Conservation (phyloP, 2,797 vertebrate genomes). For the Chaenodraco wilsoni region DNA sequence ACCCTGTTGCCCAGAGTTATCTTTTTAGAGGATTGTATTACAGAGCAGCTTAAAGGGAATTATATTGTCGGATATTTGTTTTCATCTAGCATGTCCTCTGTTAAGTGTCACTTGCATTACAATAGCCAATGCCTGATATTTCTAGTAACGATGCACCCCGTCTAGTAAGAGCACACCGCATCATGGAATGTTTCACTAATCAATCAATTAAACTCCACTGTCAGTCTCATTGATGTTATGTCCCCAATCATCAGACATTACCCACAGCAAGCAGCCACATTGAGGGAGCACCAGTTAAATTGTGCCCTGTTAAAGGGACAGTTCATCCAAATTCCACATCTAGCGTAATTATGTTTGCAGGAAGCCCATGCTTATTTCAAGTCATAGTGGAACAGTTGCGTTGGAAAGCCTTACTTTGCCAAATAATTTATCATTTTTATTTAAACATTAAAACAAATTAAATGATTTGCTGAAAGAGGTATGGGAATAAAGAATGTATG, state of each 20-base stretch:
- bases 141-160: slow-evolving; percentile 20
- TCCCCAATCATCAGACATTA: slow-evolving; percentile 50
- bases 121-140: slow-evolving; percentile 15
- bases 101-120: neutral
- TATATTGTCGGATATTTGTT: slow-evolving; percentile 10
- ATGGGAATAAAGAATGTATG: too few relatives aligned
- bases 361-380: neutral
- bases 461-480: neutral
- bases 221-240: slow-evolving; percentile 60
- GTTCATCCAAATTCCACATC: slow-evolving; percentile 1
- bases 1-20: slow-evolving; percentile 1
- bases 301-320: slow-evolving; percentile 22
- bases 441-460: neutral
- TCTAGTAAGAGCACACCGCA: slow-evolving; percentile 49
- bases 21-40: slow-evolving; percentile 8
- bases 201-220: slow-evolving; percentile 63
- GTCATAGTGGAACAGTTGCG: neutral
- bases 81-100: slow-evolving; percentile 6
- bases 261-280: slow-evolving; percentile 23
- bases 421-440: neutral
- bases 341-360: neutral
- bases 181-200: slow-evolving; percentile 73
- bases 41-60: neutral
- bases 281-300: slow-evolving; percentile 9
- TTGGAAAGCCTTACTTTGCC: neutral